Percentiles rank a stretch among this genome's conserved stretches.
Evolutionary conservation across 2,888 invertebrate genomes (phyloP).

Genomic region (Opisthograptis luteolata): DNA sequence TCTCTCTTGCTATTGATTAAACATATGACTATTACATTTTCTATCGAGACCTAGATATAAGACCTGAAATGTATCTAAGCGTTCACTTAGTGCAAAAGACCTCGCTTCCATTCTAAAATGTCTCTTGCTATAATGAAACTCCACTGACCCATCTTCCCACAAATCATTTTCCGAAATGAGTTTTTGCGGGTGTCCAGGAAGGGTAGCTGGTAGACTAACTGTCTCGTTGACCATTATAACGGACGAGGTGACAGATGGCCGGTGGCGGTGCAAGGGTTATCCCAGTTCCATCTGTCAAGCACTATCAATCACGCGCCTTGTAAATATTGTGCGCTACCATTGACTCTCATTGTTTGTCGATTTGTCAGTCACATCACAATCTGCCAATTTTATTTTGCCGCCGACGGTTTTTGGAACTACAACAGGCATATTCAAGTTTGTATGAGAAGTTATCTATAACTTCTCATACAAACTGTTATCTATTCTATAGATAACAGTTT

Average conservation of each 20-base stretch:
- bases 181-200: slow-evolving; percentile 46
- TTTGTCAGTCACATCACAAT: slow-evolving; percentile 14
- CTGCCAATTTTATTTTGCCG: slow-evolving; percentile 11
- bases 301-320: slow-evolving; percentile 74
- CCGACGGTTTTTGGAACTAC: not conserved
- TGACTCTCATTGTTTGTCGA: slow-evolving; percentile 69
- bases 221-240: slow-evolving; percentile 57
- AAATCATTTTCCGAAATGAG: slow-evolving; percentile 40
- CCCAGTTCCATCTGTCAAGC: slow-evolving; percentile 68
- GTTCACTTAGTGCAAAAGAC: not conserved
- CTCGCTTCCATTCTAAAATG: not conserved
- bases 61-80: too few species aligned
- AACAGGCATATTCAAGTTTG: not conserved
- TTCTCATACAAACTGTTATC: too few species aligned
- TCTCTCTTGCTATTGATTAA: too few species aligned
- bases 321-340: slow-evolving; percentile 73
- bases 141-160: slow-evolving; percentile 21
- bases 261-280: slow-evolving; percentile 70
- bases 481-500: too few species aligned
- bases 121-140: slow-evolving; percentile 10
- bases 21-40: too few species aligned
- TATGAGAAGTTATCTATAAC: not conserved
- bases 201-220: slow-evolving; percentile 29
- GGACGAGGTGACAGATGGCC: slow-evolving; percentile 69
- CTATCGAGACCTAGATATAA: too few species aligned